Evolutionary conservation across 2,797 vertebrate genomes (phyloP).

Genomic region (Delichon dasypus): DNA sequence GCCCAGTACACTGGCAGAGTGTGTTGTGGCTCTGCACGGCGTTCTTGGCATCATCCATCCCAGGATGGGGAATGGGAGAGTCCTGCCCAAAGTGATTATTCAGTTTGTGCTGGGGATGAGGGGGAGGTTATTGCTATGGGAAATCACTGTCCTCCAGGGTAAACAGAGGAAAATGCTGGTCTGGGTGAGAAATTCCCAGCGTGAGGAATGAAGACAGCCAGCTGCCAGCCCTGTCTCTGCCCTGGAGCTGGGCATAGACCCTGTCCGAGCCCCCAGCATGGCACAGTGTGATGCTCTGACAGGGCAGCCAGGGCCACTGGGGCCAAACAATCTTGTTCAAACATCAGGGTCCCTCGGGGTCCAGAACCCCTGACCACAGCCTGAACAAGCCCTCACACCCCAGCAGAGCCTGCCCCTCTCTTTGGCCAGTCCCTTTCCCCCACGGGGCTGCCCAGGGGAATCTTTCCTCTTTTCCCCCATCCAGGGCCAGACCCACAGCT

Average conservation of each 20-base stretch:
- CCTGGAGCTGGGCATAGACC: not conserved
- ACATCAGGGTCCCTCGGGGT: not conserved
- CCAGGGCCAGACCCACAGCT: not conserved
- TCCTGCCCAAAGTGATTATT: not conserved
- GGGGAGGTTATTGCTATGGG: not conserved
- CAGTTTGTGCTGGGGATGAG: not conserved
- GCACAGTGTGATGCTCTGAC: not conserved
- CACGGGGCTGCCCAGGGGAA: not conserved
- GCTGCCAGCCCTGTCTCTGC: not conserved
- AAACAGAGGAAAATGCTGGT: not conserved
- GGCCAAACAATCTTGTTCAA: not conserved
- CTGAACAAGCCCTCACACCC: accelerated
- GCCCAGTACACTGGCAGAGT: accelerated
- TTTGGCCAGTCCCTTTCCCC: not conserved
- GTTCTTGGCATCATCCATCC: not conserved
- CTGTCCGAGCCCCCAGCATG: accelerated
- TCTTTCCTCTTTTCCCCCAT: not conserved
- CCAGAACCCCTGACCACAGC: not conserved
- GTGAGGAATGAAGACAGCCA: not conserved
- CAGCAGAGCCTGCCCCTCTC: not conserved
- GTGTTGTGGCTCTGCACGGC: accelerated
- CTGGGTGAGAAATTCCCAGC: not conserved
- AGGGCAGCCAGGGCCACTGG: accelerated
- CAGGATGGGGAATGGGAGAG: not conserved
- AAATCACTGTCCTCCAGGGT: not conserved